phyloP scores from a whole-genome alignment of 2,888 invertebrate species.

The Agriotes lineatus region DNA sequence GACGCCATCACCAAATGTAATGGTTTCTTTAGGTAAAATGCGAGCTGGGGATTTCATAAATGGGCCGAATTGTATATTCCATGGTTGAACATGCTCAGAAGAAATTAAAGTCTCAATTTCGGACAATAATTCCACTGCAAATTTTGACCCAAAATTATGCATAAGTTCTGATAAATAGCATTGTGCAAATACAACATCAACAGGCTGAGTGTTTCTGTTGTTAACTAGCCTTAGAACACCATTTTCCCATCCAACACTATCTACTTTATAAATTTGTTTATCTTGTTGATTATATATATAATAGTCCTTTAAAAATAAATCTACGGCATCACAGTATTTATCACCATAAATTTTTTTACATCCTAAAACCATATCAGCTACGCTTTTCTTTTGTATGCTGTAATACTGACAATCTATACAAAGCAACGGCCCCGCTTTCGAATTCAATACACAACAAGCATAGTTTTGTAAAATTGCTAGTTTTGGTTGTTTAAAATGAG shows the following conservation, averaged over 20 bases:
- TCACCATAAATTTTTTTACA: background rate
- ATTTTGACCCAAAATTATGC: no score
- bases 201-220: no score
- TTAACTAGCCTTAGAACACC: no score
- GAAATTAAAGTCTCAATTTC: background rate
- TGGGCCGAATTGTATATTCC: background rate
- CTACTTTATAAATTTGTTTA: background rate
- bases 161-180: background rate
- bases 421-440: background rate
- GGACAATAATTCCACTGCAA: background rate
- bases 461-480: no score
- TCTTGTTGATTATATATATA: background rate
- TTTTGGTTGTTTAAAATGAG: no score
- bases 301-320: background rate
- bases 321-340: background rate
- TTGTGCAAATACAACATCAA: background rate
- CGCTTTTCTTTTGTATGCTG: background rate
- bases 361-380: background rate
- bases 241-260: background rate
- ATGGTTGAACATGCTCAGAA: background rate
- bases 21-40: background rate
- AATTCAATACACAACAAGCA: background rate
- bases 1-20: slow-evolving; percentile 14
- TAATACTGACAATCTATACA: background rate
- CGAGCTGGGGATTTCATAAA: background rate